A percentile compares a stretch with the other conserved stretches of the same genome.
phyloP scores from a whole-genome alignment of 30 jellyfish, hydroid and myxozoan species.

The Morbakka virulenta region DNA sequence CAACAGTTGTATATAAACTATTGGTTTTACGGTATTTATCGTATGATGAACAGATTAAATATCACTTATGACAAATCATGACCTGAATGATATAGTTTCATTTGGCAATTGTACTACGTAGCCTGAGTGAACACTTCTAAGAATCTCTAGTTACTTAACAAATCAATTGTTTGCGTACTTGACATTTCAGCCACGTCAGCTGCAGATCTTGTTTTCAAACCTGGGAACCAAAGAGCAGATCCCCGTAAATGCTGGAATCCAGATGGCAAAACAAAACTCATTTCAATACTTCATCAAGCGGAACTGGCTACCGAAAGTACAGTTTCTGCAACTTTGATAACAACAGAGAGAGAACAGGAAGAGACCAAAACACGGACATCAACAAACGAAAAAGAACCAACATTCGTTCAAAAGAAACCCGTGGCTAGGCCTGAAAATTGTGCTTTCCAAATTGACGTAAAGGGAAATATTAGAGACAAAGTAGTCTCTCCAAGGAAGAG shows the following conservation, averaged over 20 bases:
- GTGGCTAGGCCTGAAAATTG: too few species aligned
- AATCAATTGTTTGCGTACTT: background rate
- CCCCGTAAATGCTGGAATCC: constrained; percentile 68
- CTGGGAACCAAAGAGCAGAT: background rate
- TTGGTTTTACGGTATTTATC: too few species aligned
- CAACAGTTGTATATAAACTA: too few species aligned
- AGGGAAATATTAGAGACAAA: background rate
- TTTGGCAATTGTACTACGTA: too few species aligned
- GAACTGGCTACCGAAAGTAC: constrained; percentile 48
- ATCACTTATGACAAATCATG: too few species aligned
- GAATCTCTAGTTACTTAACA: too few species aligned
- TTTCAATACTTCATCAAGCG: constrained; percentile 58
- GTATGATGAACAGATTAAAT: too few species aligned
- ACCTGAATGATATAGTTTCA: too few species aligned
- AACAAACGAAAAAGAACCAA: background rate
- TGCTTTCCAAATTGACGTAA: background rate
- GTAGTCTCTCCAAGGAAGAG: too few species aligned
- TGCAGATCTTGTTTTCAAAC: constrained; percentile 41
- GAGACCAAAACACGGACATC: background rate
- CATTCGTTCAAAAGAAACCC: too few species aligned
- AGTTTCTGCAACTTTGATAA: background rate
- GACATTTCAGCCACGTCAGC: constrained; percentile 40
- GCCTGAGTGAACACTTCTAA: too few species aligned
- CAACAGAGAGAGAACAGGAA: background rate
- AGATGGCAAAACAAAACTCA: constrained; percentile 73